phyloP scores from a whole-genome alignment of 2,797 vertebrate genomes.

The Tangara arthus region DNA sequence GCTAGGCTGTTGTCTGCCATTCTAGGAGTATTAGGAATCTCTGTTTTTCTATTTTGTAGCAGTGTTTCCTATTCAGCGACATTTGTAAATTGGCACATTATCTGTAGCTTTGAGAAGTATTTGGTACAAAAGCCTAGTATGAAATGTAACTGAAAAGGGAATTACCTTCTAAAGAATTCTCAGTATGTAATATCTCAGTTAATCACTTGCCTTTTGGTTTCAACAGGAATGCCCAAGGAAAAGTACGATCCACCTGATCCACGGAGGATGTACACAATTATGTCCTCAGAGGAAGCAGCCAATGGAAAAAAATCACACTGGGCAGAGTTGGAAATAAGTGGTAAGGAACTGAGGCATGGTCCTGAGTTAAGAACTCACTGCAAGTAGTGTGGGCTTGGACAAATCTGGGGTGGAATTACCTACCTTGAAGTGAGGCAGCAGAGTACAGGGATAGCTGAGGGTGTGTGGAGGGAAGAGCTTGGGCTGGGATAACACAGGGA shows the following conservation, averaged over 20 bases:
- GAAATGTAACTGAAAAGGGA: background rate
- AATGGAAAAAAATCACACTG: slow-evolving; percentile 98
- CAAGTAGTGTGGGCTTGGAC: background rate
- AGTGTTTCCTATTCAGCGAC: background rate
- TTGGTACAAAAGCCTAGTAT: accelerated
- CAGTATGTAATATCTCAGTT: background rate
- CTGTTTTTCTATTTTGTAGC: background rate
- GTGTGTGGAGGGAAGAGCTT: background rate
- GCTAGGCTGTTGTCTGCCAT: background rate
- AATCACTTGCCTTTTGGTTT: slow-evolving; percentile 50
- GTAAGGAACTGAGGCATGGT: slow-evolving; percentile 73
- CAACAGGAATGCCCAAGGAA: slow-evolving; percentile 98
- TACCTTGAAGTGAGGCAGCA: background rate
- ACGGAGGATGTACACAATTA: slow-evolving; percentile 99
- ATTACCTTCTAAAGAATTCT: background rate
- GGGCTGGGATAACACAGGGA: background rate
- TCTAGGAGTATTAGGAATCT: background rate
- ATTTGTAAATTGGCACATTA: background rate
- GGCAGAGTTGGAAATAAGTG: slow-evolving; percentile 98
- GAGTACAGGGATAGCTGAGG: accelerated
- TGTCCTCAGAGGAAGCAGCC: slow-evolving; percentile 96
- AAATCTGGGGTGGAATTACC: background rate
- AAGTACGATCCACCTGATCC: slow-evolving; percentile 99
- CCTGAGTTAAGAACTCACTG: background rate
- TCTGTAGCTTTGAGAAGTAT: background rate